Evolutionary conservation across 2,888 invertebrate species (phyloP).

Genomic region (Melinopterus prodromus): DNA sequence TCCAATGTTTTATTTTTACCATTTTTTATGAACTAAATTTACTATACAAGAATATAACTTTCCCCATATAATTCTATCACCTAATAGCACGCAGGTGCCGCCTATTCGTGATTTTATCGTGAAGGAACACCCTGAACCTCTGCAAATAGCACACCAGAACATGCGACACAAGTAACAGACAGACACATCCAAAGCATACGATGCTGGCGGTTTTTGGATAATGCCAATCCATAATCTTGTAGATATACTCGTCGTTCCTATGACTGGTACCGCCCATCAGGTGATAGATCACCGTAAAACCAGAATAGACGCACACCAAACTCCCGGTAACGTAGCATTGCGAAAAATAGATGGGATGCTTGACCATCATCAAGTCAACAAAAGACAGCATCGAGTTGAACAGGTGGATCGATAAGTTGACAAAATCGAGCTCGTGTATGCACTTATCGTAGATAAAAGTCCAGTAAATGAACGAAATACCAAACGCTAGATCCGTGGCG

Average conservation of each 20-base stretch:
- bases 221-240: conserved; percentile 16
- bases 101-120: background rate
- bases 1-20: too few species aligned
- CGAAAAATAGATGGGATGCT: conserved; percentile 74
- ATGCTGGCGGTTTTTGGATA: conserved; percentile 13
- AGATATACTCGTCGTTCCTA: conserved; percentile 9
- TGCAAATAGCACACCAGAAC: conserved; percentile 6
- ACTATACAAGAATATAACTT: background rate
- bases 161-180: conserved; percentile 5
- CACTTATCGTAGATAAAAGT: conserved; percentile 73
- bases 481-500: conserved; percentile 74
- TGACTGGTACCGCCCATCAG: conserved; percentile 69
- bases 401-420: conserved; percentile 78
- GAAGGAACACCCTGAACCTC: background rate
- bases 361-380: conserved; percentile 74
- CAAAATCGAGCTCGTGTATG: conserved; percentile 62
- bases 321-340: conserved; percentile 68
- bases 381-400: conserved; percentile 79
- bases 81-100: background rate
- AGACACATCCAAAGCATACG: background rate
- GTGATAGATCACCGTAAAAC: conserved; percentile 77
- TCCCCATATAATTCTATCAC: background rate
- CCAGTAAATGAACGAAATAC: conserved; percentile 82
- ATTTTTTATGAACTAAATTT: background rate
- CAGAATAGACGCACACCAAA: conserved; percentile 70